Base-by-base conservation (phyloP, 1,140 invertebrate species). In the Amphibalanus amphitrite region DNA sequence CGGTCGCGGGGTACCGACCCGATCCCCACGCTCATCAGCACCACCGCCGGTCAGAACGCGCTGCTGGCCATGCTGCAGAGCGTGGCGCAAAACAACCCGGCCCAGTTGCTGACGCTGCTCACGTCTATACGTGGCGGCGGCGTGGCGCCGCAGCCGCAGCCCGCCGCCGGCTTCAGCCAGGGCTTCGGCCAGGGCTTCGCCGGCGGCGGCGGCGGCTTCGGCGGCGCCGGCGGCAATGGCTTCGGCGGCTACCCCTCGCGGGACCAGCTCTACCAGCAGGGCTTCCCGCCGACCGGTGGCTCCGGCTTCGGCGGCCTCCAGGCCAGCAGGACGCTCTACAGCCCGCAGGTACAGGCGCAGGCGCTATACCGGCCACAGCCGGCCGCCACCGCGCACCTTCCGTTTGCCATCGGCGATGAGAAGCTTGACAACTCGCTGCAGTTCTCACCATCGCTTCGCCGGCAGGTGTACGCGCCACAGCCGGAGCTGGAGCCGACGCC, bases 281-380 rank as follows among this genome's bases (percentile, higher is more conserved):
- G 82, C 13, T 80, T 80, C 75, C 89, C 91, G 47, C 88, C 78
- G 17, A 87, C 85, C 79, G 90, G 92, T 73, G 88, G 86, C 74
- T 85, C 85, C 81, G 93, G 97, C 76, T 93, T 89, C 93, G 93
- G 97, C 28, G 90, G 86, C 23, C 93, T 93, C 74, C 85, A 86
- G 23, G 94, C 93, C 73, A 95, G 88, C 71, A 13, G 20, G 47
- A 23, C 47, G 47, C 47, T 59, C 47, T 59, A 59, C 47, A 59
- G 47, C 33, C 33, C 33, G 33, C 33, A 38, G 33, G 33, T 38
- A 38, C 33, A 38, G 33, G n/a, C n/a, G n/a, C 33, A 38, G 33
- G 33, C 33, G 33, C 33, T 38, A 38, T 65, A 72, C 28, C 71
- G 70, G n/a, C 78, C 79, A 68, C 82, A 82, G 29, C 65, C 15